phyloP scores from a whole-genome alignment of 1,140 invertebrate species.

The Melipona quadrifasciata region DNA sequence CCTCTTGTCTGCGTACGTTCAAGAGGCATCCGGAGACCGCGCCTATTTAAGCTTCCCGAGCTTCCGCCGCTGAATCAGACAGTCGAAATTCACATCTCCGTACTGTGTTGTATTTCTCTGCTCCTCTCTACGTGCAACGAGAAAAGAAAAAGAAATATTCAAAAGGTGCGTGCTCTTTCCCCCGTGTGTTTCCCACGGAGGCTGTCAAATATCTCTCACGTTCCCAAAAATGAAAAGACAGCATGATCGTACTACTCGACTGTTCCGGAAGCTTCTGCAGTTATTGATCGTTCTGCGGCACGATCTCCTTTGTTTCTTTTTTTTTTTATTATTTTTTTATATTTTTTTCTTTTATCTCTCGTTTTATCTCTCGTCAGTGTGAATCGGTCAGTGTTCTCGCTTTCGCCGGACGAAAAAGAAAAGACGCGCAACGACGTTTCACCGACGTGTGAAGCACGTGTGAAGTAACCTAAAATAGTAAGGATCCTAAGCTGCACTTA shows the following conservation, averaged over 20 bases:
- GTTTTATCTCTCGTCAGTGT: neutral
- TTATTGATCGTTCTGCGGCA: no score
- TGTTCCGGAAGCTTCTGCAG: neutral
- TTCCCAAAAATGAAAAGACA: neutral
- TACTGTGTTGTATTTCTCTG: neutral
- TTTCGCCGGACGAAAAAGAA: constrained; percentile 4
- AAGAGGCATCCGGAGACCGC: neutral
- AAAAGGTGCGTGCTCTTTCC: neutral
- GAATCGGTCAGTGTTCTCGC: constrained; percentile 26
- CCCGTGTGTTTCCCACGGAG: neutral
- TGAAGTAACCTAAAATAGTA: constrained; percentile 13
- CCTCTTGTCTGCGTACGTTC: constrained; percentile 1
- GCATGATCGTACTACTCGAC: constrained; percentile 17
- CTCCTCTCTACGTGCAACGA: neutral
- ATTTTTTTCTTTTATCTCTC: neutral
- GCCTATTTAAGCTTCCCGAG: constrained; percentile 55
- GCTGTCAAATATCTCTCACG: neutral
- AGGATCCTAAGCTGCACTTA: constrained; percentile 21
- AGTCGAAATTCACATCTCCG: constrained; percentile 9
- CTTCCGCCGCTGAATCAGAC: constrained; percentile 40
- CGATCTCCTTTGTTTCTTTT: neutral
- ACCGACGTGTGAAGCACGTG: neutral
- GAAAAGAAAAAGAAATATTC: neutral
- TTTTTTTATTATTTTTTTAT: neutral
- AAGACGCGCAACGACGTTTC: neutral